phyloP scores from a whole-genome alignment of 1,140 invertebrate species.

The Battus philenor region DNA sequence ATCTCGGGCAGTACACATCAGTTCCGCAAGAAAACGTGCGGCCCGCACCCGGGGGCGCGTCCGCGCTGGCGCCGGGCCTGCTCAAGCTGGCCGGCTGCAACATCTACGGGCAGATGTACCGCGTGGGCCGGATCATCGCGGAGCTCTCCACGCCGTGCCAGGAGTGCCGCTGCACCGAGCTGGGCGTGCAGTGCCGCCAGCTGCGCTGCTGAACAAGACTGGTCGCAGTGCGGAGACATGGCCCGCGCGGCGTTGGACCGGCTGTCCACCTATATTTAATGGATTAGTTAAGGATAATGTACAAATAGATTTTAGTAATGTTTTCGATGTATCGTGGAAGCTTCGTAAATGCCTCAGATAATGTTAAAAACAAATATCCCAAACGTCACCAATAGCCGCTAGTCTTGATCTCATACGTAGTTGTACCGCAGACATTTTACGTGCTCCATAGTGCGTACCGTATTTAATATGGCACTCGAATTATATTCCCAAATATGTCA shows the following conservation, averaged over 20 bases:
- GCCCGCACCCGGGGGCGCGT: slow-evolving; percentile 26
- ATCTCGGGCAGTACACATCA: slow-evolving; percentile 6
- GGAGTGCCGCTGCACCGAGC: slow-evolving; percentile 90
- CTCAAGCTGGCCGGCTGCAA: slow-evolving; percentile 92
- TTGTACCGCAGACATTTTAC: no score
- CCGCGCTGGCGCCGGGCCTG: slow-evolving; percentile 62
- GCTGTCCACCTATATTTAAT: background rate
- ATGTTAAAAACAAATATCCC: no score
- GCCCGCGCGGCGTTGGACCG: background rate
- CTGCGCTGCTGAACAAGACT: slow-evolving; percentile 78
- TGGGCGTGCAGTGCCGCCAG: slow-evolving; percentile 89
- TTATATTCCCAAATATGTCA: no score
- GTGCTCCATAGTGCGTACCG: no score
- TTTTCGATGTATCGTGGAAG: no score
- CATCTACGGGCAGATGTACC: slow-evolving; percentile 93
- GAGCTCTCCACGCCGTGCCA: slow-evolving; percentile 89
- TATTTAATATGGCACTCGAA: no score
- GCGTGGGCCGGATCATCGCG: slow-evolving; percentile 87
- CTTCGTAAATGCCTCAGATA: no score
- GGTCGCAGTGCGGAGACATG: background rate
- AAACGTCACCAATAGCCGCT: no score
- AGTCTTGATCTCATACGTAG: no score
- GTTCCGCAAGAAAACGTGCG: slow-evolving; percentile 18
- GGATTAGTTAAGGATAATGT: background rate
- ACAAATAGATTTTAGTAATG: background rate